These are phyloP conservation scores for Melanotus villosus DNA, from an alignment of 2,888 invertebrate species.

Conservation along the genomic window DNA sequence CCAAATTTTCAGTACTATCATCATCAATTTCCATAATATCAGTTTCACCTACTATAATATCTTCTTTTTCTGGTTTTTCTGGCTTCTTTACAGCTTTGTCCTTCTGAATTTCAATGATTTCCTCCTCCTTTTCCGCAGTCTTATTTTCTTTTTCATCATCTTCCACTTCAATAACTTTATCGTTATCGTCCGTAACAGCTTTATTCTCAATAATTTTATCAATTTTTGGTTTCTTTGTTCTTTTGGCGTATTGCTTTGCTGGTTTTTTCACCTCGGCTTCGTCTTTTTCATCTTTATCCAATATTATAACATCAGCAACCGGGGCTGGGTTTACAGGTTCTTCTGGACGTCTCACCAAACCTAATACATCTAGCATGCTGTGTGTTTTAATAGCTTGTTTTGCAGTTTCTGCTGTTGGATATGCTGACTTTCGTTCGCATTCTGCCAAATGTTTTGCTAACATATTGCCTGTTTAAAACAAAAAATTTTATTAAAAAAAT, in stretches of 20 bases:
- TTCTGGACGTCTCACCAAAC: conserved; percentile 72
- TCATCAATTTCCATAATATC: conserved; percentile 15
- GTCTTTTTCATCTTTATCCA: conserved; percentile 44
- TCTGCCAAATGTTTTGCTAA: conserved; percentile 81
- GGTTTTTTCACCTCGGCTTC: conserved; percentile 8
- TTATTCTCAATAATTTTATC: conserved; percentile 31
- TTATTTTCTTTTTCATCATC: conserved; percentile 18
- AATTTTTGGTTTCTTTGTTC: neutral
- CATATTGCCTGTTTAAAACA: conserved; percentile 65
- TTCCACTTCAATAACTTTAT: neutral
- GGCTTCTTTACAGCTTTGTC: neutral
- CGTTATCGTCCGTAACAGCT: neutral
- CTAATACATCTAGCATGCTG: conserved; percentile 74
- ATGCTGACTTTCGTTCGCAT: conserved; percentile 82
- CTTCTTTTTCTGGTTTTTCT: conserved; percentile 26
- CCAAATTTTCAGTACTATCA: neutral
- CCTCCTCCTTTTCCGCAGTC: neutral
- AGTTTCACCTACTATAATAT: conserved; percentile 25
- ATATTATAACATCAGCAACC: conserved; percentile 46
- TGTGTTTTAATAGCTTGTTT: conserved; percentile 74
- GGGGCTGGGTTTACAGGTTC: conserved; percentile 56
- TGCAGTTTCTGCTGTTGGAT: conserved; percentile 76
- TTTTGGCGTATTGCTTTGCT: neutral
- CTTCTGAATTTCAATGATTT: neutral
- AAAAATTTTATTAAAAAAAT: no score